phyloP scores from a whole-genome alignment of 2,797 vertebrate genomes.

The Anguilla obscura region DNA sequence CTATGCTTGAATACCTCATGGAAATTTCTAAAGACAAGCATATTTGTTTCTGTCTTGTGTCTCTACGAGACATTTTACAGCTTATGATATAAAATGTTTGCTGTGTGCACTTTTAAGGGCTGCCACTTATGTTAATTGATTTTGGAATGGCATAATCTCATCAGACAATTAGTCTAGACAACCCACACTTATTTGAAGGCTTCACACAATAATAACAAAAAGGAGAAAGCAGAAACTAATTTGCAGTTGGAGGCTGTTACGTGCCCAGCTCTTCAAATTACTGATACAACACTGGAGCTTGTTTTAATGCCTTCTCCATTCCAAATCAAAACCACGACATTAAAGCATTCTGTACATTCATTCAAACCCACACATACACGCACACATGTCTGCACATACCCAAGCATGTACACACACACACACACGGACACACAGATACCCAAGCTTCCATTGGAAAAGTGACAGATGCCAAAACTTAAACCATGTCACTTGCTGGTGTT shows the following conservation, averaged over 20 bases:
- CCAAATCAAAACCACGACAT: slow-evolving; percentile 36
- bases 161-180: slow-evolving; percentile 59
- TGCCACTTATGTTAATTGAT: slow-evolving; percentile 51
- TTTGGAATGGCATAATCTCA: slow-evolving; percentile 51
- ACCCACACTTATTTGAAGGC: slow-evolving; percentile 53
- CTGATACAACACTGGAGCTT: slow-evolving; percentile 50
- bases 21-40: slow-evolving; percentile 37
- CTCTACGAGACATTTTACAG: not conserved
- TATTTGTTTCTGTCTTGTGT: not conserved
- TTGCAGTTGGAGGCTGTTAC: slow-evolving; percentile 27
- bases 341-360: slow-evolving; percentile 30
- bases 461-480: not conserved
- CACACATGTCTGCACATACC: slow-evolving; percentile 20
- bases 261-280: slow-evolving; percentile 60
- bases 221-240: not conserved
- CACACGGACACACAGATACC: not conserved
- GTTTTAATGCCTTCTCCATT: slow-evolving; percentile 40
- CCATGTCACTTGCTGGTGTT: not conserved
- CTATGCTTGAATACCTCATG: slow-evolving; percentile 50
- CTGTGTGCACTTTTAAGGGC: slow-evolving; percentile 6
- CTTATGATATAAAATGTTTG: slow-evolving; percentile 11
- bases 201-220: slow-evolving; percentile 33
- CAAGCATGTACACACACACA: not conserved
- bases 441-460: not conserved
- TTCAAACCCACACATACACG: slow-evolving; percentile 31